A percentile compares a stretch with the other conserved stretches of the same genome.
phyloP scores from a whole-genome alignment of 2,888 invertebrate genomes.

The Pilophorus perplexus region DNA sequence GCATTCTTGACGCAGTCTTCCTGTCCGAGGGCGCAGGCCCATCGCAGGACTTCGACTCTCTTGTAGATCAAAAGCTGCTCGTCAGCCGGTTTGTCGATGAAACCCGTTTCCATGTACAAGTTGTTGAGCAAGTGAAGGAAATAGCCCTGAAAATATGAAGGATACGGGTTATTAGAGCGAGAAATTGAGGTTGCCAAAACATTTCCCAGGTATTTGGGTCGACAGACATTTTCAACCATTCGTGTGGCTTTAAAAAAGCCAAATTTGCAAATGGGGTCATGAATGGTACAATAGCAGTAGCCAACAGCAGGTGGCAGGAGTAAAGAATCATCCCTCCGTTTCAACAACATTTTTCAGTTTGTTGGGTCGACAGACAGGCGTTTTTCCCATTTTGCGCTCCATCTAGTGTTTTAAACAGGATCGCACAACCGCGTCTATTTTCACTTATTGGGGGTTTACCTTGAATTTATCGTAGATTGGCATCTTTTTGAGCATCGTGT shows the following conservation, averaged over 20 bases:
- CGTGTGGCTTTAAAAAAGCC: no score
- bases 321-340: no score
- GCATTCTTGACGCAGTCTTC: constrained; percentile 72
- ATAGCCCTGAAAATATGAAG: constrained; percentile 60
- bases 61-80: constrained; percentile 69
- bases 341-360: no score
- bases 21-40: constrained; percentile 74
- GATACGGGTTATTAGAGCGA: no score
- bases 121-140: constrained; percentile 63
- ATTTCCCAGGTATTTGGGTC: no score
- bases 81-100: constrained; percentile 61
- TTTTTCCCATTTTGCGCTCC: no score
- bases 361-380: no score
- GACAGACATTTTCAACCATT: background rate
- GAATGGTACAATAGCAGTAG: no score
- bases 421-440: constrained; percentile 1
- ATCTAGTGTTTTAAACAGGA: no score
- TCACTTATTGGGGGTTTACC: constrained; percentile 53
- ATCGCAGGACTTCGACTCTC: constrained; percentile 67
- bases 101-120: constrained; percentile 69
- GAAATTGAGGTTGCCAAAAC: no score
- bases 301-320: no score
- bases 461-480: constrained; percentile 65
- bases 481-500: constrained; percentile 75
- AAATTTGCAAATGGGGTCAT: no score